A percentile compares a stretch with the other conserved stretches of the same genome.
Conservation (phyloP, 2,888 invertebrate species). For the Megaustenia siamemsis region DNA sequence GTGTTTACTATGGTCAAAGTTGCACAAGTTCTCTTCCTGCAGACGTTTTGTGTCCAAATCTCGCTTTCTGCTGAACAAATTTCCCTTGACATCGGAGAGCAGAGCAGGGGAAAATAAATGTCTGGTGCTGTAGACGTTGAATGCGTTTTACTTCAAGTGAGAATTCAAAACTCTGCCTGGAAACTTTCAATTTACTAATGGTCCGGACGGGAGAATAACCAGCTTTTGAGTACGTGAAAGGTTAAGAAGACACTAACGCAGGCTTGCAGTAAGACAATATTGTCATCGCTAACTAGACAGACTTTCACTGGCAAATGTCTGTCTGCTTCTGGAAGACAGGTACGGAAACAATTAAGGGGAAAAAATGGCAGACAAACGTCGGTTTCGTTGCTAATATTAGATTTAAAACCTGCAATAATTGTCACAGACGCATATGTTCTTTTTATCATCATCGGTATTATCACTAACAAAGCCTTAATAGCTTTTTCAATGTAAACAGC, state of each 20-base stretch:
- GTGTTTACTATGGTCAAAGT: conserved; percentile 16
- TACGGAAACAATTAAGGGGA: background rate
- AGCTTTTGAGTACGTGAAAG: background rate
- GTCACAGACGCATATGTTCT: background rate
- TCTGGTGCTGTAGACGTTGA: background rate
- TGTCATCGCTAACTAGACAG: background rate
- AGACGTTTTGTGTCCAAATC: conserved; percentile 6
- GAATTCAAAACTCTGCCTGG: background rate
- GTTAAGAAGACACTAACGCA: background rate
- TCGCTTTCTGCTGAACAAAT: conserved; percentile 1
- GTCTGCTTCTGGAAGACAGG: background rate
- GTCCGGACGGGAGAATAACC: background rate
- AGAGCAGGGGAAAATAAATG: background rate
- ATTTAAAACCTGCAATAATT: background rate
- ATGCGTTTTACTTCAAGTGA: background rate
- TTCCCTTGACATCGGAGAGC: conserved; percentile 17
- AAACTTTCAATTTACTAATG: conserved; percentile 26
- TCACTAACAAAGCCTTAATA: background rate
- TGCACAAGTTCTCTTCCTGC: background rate
- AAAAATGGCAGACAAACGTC: background rate
- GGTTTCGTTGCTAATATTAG: background rate
- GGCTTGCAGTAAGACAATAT: conserved; percentile 18
- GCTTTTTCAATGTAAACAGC: background rate
- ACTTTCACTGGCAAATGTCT: background rate
- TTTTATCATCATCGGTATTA: background rate